phyloP scores from a whole-genome alignment of 2,113 vertebrate species.

The Amia ocellicauda region DNA sequence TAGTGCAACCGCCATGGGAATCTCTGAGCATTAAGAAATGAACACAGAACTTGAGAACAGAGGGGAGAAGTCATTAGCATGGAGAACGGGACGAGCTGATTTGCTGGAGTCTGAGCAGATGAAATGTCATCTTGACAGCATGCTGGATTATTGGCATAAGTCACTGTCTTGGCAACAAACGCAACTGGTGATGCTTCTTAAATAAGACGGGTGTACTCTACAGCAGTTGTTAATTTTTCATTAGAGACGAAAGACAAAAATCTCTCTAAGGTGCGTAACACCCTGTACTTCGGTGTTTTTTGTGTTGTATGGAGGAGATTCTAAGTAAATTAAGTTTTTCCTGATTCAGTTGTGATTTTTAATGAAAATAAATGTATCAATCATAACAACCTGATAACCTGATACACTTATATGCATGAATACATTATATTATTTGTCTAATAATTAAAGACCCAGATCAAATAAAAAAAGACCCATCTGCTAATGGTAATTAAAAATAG shows the following conservation, averaged over 20 bases:
- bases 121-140: slow-evolving; percentile 25
- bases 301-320: too few relatives aligned
- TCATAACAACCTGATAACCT: too few relatives aligned
- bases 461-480: too few relatives aligned
- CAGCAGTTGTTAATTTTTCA: background rate
- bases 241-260: background rate
- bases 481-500: too few relatives aligned
- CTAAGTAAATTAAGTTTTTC: too few relatives aligned
- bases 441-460: too few relatives aligned
- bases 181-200: background rate
- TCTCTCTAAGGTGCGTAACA: too few relatives aligned
- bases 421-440: too few relatives aligned
- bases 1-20: background rate
- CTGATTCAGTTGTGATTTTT: too few relatives aligned
- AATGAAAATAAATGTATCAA: too few relatives aligned
- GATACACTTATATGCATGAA: too few relatives aligned
- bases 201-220: background rate
- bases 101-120: slow-evolving; percentile 26
- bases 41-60: slow-evolving; percentile 21
- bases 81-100: slow-evolving; percentile 22
- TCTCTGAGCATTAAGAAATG: background rate
- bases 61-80: slow-evolving; percentile 13
- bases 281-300: too few relatives aligned
- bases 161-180: slow-evolving; percentile 4
- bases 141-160: slow-evolving; percentile 23